Evolutionary conservation across 2,797 vertebrate species (phyloP).

Genomic region (Rhinogobio ventralis): DNA sequence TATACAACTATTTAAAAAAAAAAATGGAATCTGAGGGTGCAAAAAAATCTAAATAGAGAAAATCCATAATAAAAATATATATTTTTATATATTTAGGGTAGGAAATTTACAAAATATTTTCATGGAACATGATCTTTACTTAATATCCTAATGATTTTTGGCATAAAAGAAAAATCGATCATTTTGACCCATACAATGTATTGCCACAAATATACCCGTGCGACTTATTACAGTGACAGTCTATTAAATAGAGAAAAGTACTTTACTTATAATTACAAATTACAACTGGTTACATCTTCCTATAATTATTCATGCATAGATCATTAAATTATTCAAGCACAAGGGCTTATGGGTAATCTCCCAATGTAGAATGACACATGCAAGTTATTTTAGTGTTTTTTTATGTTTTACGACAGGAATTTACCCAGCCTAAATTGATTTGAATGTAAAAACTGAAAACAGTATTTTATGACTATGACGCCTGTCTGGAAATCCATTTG

Average conservation of each 20-base stretch:
- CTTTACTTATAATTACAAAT: neutral
- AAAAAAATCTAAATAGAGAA: no score
- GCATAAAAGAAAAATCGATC: no score
- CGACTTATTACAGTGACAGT: neutral
- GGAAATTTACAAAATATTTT: no score
- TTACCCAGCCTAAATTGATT: neutral
- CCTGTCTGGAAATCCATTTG: neutral
- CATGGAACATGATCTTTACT: no score
- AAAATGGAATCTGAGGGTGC: no score
- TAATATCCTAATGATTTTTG: no score
- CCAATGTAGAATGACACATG: neutral
- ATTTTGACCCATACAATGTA: no score
- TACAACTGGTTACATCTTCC: neutral
- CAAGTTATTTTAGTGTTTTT: neutral
- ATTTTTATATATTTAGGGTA: no score
- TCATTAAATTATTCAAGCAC: neutral
- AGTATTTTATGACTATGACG: neutral
- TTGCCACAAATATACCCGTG: no score
- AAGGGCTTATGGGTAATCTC: neutral
- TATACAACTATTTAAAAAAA: no score
- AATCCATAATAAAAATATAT: no score
- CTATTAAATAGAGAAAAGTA: neutral
- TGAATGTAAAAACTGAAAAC: neutral
- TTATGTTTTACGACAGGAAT: neutral
- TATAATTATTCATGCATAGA: neutral